These are phyloP conservation scores for Parazoanthus darwini DNA, from an alignment of 92 coral and sea anemone species.

Conservation along the genomic window DNA sequence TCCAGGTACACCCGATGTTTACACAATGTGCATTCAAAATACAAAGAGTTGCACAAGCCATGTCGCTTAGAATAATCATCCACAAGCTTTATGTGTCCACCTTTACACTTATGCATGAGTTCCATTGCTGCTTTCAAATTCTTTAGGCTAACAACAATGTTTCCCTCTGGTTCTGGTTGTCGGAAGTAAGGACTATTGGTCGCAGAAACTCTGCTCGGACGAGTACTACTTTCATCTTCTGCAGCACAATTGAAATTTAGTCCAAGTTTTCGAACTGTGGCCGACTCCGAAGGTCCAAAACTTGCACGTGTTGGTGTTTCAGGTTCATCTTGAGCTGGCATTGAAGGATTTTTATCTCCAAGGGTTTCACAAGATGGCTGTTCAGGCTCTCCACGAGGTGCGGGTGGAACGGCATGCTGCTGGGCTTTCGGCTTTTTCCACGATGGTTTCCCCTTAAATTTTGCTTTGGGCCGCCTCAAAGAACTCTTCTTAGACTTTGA, in stretches of 20 bases:
- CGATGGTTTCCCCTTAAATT: slow-evolving; percentile 8
- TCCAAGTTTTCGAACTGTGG: slow-evolving; percentile 22
- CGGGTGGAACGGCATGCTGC: neutral
- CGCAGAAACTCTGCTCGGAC: slow-evolving; percentile 4
- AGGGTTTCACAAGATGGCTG: neutral
- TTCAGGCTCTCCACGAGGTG: slow-evolving; percentile 10
- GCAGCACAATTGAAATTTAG: neutral
- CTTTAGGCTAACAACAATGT: neutral
- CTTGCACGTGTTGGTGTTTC: slow-evolving; percentile 6
- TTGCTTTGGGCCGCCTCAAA: slow-evolving; percentile 10
- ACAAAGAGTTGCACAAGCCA: slow-evolving; percentile 17
- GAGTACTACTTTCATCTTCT: neutral
- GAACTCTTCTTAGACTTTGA: neutral
- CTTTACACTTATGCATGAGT: slow-evolving; percentile 38
- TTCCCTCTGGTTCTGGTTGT: no score
- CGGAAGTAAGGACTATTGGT: no score
- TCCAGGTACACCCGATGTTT: slow-evolving; percentile 14
- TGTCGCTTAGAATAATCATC: slow-evolving; percentile 16
- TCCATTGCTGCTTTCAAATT: slow-evolving; percentile 27
- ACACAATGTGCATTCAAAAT: slow-evolving; percentile 24
- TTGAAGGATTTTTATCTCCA: no score
- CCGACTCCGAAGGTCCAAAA: slow-evolving; percentile 23
- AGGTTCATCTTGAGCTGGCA: no score
- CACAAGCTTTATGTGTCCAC: slow-evolving; percentile 37
- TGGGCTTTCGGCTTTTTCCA: neutral